phyloP scores from a whole-genome alignment of 2,797 vertebrate genomes.

The Myiotriccus ornatus region DNA sequence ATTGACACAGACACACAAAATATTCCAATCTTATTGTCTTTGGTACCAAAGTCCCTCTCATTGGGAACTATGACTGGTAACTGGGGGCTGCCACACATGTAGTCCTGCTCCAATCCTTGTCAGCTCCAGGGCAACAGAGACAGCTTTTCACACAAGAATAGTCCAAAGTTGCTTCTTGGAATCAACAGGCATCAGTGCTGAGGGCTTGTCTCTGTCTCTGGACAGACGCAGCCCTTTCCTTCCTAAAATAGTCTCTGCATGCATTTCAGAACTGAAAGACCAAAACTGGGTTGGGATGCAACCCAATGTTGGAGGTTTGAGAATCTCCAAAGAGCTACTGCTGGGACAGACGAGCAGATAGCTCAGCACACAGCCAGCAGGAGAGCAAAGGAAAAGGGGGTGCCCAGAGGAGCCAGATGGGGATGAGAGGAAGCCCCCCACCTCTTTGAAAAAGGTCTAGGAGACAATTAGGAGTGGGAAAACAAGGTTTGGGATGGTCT shows the following conservation, averaged over 20 bases:
- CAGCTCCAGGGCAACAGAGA: neutral
- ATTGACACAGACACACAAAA: neutral
- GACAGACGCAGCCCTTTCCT: neutral
- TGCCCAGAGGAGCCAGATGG: neutral
- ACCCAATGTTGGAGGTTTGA: neutral
- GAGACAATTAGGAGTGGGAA: neutral
- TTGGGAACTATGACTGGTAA: neutral
- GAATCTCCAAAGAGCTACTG: neutral
- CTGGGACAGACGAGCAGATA: neutral
- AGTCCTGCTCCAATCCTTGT: neutral
- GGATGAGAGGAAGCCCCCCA: neutral
- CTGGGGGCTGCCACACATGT: neutral
- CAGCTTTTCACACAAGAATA: neutral
- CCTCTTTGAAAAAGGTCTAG: neutral
- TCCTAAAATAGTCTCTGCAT: neutral
- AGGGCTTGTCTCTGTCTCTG: neutral
- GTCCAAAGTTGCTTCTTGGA: conserved; percentile 7
- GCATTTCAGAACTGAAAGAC: neutral
- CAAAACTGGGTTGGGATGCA: neutral
- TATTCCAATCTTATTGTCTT: neutral
- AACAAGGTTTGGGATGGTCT: neutral
- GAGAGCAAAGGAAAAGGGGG: neutral
- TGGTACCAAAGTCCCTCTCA: neutral
- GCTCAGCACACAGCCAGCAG: neutral
- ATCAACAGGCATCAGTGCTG: neutral